Evolutionary conservation across 2,113 vertebrate genomes (phyloP), one percentile per base, ranked within the genome.

Genomic region (Tretioscincus oriximinensis): DNA sequence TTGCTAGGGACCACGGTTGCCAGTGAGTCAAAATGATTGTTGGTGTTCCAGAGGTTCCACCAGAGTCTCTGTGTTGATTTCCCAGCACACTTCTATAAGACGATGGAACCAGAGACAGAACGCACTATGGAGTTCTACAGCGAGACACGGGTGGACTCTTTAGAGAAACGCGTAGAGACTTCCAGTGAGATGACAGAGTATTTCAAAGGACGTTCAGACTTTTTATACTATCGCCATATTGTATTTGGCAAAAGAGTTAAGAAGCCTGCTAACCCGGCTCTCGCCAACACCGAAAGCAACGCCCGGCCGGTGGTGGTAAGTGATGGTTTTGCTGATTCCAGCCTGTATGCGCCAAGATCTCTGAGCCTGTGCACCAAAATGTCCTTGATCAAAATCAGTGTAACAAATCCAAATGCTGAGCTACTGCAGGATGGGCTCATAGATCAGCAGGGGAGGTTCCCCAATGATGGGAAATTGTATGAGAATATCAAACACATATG

Each of bases 91-190:
- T 93, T 91, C 0, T 97, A 94, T 67, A 85, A 7, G 0, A 93
- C 83, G 0, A 75, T 93, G 93, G 90, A 90, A 0, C 92, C 94
- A 0, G 96, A 95, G 73, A 88, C 85, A 0, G 93, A 96, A 80
- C 95, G 87, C 0, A 83, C 91, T 3, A 96, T 98, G 97, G 94
- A 95, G 81, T 99, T 98, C 85, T 96, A 97, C 60, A 78, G 81
- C 0, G 26, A 16, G 0, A 87, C 85, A 0, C 96, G 94, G 0
- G 82, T 73, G 0, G 97, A 99, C 4, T 86, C 90, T 11, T 92
- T 99, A 84, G 79, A 94, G 77, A 94, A 90, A 80, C 90, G 96
- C 8, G 84, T 91, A 45, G 93, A 96, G 86, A 93, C 72, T 0
- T 80, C 92, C 1, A 20, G 1, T 0, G 92, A 96, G 16, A 95